Base-by-base conservation (phyloP, 2,113 vertebrate genomes). In the Cyanoliseus patagonus region DNA sequence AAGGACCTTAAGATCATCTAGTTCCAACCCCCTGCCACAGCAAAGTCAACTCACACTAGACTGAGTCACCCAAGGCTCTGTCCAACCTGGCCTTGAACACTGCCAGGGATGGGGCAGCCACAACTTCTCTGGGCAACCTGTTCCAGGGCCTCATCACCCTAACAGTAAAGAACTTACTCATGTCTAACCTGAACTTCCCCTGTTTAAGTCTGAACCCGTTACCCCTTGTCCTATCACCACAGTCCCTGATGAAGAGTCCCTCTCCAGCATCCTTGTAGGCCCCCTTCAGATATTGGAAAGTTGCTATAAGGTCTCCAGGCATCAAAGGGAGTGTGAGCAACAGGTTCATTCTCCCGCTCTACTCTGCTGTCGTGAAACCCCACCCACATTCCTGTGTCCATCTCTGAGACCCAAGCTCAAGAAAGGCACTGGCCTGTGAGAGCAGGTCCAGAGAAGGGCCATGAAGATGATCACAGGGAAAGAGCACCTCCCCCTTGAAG, bases 401-500 rank as follows among this genome's bases (percentile, higher is more conserved):
- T 7, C 1, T 64, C 61, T 51, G 62, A 5, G 6, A 6, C 2
- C 15, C 4, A 24, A 30, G 1, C 31, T 39, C 1, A 13, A 1
- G 15, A 59, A 18, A 17, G 30, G 13, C 14, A 18, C 39, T 28
- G 20, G 51, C n/a, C 13, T 70, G 14, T 51, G 35, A 3, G 8
- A 81, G 19, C 1, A 1, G 12, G 13, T 16, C 19, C 39, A 69
- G 61, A 78, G 33, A 6, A 82, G 10, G 16, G 16, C 5, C 22
- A 13, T 1, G 1, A 8, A 39, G 3, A 9, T 55, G 5, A 2
- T 33, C 2, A 2, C 24, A 33, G 9, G 13, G 2, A 2, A 69
- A 24, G 16, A 88, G 2, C 12, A 24, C 7, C 10, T 31, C 46
- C 66, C 2, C 6, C 66, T 1, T 27, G 16, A 25, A 22, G 35